phyloP scores from a whole-genome alignment of 2,797 vertebrate genomes.

The Echiichthys vipera region DNA sequence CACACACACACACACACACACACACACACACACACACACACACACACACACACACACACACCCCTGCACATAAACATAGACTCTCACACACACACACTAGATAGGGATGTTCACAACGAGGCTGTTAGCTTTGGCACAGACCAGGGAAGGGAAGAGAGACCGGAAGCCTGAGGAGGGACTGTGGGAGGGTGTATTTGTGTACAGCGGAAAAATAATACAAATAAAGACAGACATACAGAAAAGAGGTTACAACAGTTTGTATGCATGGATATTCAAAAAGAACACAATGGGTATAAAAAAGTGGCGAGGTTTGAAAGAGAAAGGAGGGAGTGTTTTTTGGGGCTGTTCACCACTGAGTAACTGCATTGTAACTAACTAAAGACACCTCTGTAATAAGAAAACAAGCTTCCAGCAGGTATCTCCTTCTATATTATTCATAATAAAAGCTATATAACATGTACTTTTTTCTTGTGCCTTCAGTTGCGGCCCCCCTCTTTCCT shows the following conservation, averaged over 20 bases:
- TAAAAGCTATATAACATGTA: constrained; percentile 34
- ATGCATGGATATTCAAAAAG: constrained; percentile 19
- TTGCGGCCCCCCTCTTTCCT: constrained; percentile 47
- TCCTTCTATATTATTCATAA: constrained; percentile 1
- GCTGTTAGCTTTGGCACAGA: constrained; percentile 68
- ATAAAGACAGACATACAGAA: constrained; percentile 53
- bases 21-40: constrained; percentile 40
- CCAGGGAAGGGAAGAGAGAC: constrained; percentile 50
- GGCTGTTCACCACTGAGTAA: constrained; percentile 15
- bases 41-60: constrained; percentile 49
- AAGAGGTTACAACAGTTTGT: constrained; percentile 59
- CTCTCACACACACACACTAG: constrained; percentile 20
- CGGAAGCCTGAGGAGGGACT: constrained; percentile 57
- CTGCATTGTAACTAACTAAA: no score
- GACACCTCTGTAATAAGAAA: constrained; percentile 25
- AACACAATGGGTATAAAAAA: constrained; percentile 13
- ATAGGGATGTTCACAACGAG: constrained; percentile 45
- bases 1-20: constrained; percentile 31
- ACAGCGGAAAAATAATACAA: constrained; percentile 42
- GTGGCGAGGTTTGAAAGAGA: constrained; percentile 24
- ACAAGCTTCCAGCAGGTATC: constrained; percentile 20
- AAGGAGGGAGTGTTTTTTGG: constrained; percentile 10
- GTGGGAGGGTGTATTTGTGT: constrained; percentile 70
- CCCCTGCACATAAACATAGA: no score
- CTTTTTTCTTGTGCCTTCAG: constrained; percentile 33